These are phyloP conservation scores for Aphelenchoides fujianensis DNA, from an alignment of 1,140 invertebrate genomes.

Conservation along the genomic window DNA sequence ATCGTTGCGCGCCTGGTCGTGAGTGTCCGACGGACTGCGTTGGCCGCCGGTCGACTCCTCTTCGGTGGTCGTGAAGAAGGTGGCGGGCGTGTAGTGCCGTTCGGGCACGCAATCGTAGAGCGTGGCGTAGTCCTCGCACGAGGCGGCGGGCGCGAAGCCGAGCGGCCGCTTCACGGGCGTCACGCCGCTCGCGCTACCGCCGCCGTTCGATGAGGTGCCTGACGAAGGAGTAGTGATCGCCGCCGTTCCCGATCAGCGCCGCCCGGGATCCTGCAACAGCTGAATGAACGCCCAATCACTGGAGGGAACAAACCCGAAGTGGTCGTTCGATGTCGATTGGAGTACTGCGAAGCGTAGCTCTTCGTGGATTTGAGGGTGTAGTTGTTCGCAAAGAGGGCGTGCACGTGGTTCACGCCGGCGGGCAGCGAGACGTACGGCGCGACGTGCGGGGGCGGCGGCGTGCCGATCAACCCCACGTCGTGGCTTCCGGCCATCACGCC, in stretches of 20 bases:
- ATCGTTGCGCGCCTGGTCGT: slow-evolving; percentile 42
- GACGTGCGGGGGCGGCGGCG: not conserved
- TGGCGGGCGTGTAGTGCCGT: slow-evolving; percentile 10
- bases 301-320: not conserved
- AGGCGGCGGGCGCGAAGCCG: not conserved
- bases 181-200: slow-evolving; percentile 28
- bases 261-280: slow-evolving; percentile 51
- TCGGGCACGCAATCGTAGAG: slow-evolving; percentile 50
- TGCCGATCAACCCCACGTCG: slow-evolving; percentile 9
- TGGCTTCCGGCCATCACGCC: slow-evolving; percentile 30
- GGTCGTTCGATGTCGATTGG: slow-evolving; percentile 29
- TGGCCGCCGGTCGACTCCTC: slow-evolving; percentile 8
- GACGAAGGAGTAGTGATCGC: slow-evolving; percentile 52
- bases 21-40: slow-evolving; percentile 9
- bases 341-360: slow-evolving; percentile 53
- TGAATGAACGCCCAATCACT: slow-evolving; percentile 16
- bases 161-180: slow-evolving; percentile 16
- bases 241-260: slow-evolving; percentile 44
- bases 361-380: slow-evolving; percentile 50
- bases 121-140: slow-evolving; percentile 50
- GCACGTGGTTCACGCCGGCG: not conserved
- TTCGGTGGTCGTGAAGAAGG: slow-evolving; percentile 18
- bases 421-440: slow-evolving; percentile 1
- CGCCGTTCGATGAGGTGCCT: slow-evolving; percentile 50
- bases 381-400: slow-evolving; percentile 28